Conservation (phyloP, 2,113 vertebrate genomes). For the Leucoraja erinaceus region DNA sequence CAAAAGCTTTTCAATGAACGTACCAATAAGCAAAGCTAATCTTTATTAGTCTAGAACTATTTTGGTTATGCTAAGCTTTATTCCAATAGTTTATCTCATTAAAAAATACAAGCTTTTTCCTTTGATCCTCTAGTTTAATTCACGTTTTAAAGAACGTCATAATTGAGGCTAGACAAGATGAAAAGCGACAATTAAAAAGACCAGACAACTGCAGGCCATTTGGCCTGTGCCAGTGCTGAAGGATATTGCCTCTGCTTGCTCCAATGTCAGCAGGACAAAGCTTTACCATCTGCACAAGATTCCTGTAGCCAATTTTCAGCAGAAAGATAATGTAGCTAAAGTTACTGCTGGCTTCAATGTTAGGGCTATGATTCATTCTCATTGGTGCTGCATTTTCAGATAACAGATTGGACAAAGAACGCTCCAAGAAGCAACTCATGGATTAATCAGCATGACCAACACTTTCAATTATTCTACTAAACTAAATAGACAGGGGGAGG, state of each 20-base stretch:
- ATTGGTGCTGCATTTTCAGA: not conserved
- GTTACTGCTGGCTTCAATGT: not conserved
- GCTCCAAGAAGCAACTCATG: not conserved
- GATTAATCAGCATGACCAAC: not conserved
- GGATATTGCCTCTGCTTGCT: not conserved
- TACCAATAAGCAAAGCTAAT: too few relatives aligned
- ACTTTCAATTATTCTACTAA: not conserved
- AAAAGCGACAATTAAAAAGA: not conserved
- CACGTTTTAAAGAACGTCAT: not conserved
- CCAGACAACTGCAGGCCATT: not conserved
- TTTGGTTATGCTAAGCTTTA: not conserved
- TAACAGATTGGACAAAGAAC: not conserved
- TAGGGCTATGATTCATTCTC: not conserved
- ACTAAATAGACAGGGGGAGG: not conserved
- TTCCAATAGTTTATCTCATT: not conserved
- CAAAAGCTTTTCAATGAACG: too few relatives aligned
- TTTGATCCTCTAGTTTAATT: not conserved
- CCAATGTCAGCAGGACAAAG: not conserved
- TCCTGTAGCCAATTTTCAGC: not conserved
- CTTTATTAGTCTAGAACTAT: not conserved
- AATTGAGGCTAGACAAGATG: not conserved
- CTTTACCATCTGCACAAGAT: not conserved
- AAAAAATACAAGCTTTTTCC: not conserved
- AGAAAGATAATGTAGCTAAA: not conserved
- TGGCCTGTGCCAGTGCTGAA: not conserved